A percentile compares a stretch with the other conserved stretches of the same genome.
phyloP scores from a whole-genome alignment of 2,888 invertebrate species.

The Thymelicus sylvestris region DNA sequence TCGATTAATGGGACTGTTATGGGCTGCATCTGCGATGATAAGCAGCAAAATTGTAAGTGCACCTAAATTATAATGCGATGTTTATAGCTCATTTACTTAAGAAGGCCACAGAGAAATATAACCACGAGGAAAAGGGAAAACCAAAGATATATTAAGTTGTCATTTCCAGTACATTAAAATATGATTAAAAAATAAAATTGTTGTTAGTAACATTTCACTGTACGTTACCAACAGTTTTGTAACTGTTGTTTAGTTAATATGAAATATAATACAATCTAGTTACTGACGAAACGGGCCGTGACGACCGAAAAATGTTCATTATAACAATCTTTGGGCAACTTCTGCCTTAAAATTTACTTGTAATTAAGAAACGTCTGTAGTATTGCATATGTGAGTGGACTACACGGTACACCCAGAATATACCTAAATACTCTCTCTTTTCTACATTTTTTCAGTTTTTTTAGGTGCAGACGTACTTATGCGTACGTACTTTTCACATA shows the following conservation, averaged over 20 bases:
- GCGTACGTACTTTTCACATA: no score
- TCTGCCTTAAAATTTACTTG: constrained; percentile 13
- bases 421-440: neutral
- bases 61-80: no score
- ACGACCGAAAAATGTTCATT: constrained; percentile 23
- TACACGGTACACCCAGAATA: neutral
- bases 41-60: no score
- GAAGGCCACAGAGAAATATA: no score
- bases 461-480: no score
- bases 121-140: no score
- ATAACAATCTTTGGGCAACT: constrained; percentile 20
- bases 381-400: neutral
- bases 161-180: no score
- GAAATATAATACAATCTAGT: constrained; percentile 33
- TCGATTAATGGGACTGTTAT: no score
- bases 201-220: neutral
- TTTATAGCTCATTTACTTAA: no score
- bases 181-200: neutral
- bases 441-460: no score
- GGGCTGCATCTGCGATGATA: no score
- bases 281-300: constrained; percentile 30
- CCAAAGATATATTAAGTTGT: no score
- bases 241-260: constrained; percentile 31
- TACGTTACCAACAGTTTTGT: constrained; percentile 15
- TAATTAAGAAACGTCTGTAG: constrained; percentile 3